Percentiles rank a stretch among this genome's conserved stretches.
Evolutionary conservation across 2,797 vertebrate genomes (phyloP).

Genomic region (Buphagus erythrorhynchus): DNA sequence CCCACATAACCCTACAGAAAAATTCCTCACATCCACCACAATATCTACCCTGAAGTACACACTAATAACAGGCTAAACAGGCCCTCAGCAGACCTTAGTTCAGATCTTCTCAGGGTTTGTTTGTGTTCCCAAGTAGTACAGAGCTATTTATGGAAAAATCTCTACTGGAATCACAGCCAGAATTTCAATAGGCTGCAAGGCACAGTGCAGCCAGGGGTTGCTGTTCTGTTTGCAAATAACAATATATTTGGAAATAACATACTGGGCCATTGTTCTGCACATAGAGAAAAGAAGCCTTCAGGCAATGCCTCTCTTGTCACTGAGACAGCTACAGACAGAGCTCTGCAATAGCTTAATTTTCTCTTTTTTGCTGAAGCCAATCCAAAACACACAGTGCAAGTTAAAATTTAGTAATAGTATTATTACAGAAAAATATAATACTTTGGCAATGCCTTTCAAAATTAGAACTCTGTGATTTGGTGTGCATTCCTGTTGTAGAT

Average conservation of each 20-base stretch:
- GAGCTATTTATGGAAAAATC: constrained; percentile 67
- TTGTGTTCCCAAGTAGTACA: constrained; percentile 24
- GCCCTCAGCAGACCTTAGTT: neutral
- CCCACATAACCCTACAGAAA: neutral
- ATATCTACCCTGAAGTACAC: neutral
- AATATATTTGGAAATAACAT: constrained; percentile 54
- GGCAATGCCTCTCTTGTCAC: constrained; percentile 12
- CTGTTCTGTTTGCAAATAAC: constrained; percentile 61
- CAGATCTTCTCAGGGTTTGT: constrained; percentile 1
- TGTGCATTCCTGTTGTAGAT: neutral
- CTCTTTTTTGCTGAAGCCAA: neutral
- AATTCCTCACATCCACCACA: neutral
- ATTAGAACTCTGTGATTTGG: neutral
- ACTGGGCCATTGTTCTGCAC: constrained; percentile 38
- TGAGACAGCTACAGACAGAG: neutral
- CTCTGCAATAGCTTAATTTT: neutral
- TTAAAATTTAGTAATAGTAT: neutral
- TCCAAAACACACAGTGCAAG: neutral
- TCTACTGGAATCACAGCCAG: constrained; percentile 55
- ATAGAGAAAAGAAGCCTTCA: neutral
- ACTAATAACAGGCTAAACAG: neutral
- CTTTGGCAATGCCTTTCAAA: neutral
- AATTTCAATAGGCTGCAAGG: constrained; percentile 46
- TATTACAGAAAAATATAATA: neutral
- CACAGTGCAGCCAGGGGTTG: constrained; percentile 18